These are phyloP conservation scores for Sepiola atlantica DNA, from an alignment of 2,888 invertebrate species.

Conservation along the genomic window DNA sequence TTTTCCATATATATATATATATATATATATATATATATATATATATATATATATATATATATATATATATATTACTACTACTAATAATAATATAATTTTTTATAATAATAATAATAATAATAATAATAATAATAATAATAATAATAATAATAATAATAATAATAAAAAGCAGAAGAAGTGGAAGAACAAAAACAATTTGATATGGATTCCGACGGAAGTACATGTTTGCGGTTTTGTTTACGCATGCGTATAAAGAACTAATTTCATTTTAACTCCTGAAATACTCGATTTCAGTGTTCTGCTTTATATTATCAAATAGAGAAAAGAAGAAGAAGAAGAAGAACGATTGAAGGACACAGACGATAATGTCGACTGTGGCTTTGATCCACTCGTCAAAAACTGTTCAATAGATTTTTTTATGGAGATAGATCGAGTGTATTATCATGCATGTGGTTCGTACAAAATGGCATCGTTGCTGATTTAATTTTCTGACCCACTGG, in stretches of 20 bases:
- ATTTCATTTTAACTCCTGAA: neutral
- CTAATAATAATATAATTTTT: neutral
- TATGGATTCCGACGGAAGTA: neutral
- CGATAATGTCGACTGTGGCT: neutral
- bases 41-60: too few relatives aligned
- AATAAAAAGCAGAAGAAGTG: neutral
- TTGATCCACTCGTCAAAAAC: neutral
- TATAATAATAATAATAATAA: neutral
- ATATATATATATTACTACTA: too few relatives aligned
- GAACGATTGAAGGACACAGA: neutral
- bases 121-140: neutral
- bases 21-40: too few relatives aligned
- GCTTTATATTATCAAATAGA: neutral
- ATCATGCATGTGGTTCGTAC: constrained; percentile 6
- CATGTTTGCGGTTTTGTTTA: neutral
- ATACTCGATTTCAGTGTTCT: neutral
- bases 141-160: neutral
- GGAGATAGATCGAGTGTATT: constrained; percentile 22
- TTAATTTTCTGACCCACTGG: constrained; percentile 21
- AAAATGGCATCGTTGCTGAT: neutral
- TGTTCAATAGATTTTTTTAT: constrained; percentile 12
- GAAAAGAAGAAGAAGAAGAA: neutral
- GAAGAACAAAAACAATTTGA: neutral
- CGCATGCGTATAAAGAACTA: neutral
- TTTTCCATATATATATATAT: too few relatives aligned